Evolutionary conservation across 2,888 invertebrate genomes (phyloP).

Genomic region (Cataglyphis cursor): DNA sequence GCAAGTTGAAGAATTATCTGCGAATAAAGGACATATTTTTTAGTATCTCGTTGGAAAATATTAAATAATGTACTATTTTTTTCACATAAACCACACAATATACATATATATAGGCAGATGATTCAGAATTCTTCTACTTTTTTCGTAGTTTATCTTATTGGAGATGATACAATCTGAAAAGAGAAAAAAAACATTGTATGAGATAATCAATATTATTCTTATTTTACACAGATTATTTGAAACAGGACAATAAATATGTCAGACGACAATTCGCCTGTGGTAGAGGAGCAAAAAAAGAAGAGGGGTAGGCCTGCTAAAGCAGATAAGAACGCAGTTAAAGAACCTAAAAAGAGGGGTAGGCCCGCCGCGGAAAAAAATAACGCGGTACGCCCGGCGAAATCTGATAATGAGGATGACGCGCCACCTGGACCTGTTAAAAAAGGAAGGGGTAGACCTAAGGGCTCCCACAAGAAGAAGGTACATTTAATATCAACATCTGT

Average conservation of each 20-base stretch:
- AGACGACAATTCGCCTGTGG: conserved; percentile 85
- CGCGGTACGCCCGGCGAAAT: conserved; percentile 81
- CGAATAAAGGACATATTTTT: background rate
- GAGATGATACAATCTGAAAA: conserved; percentile 43
- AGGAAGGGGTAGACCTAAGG: conserved; percentile 85
- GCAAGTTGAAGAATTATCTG: background rate
- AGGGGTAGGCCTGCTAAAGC: conserved; percentile 85
- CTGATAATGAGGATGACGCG: conserved; percentile 85
- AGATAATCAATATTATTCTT: conserved; percentile 8
- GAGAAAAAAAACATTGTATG: conserved; percentile 11
- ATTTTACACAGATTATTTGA: conserved; percentile 53
- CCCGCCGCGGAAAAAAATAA: conserved; percentile 83
- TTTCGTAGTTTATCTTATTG: conserved; percentile 20
- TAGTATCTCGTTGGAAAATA: background rate
- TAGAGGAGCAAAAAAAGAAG: conserved; percentile 86
- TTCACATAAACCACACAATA: background rate
- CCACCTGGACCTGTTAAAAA: conserved; percentile 84
- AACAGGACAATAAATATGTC: conserved; percentile 81
- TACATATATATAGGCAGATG: conserved; percentile 7
- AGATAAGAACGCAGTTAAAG: conserved; percentile 82
- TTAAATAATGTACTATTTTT: conserved; percentile 3
- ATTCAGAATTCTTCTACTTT: background rate
- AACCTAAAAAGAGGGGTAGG: conserved; percentile 85
- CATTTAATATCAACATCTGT: background rate
- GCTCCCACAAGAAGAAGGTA: conserved; percentile 86